Conservation (phyloP, 2,888 invertebrate species). For the Neoaliturus tenellus region DNA sequence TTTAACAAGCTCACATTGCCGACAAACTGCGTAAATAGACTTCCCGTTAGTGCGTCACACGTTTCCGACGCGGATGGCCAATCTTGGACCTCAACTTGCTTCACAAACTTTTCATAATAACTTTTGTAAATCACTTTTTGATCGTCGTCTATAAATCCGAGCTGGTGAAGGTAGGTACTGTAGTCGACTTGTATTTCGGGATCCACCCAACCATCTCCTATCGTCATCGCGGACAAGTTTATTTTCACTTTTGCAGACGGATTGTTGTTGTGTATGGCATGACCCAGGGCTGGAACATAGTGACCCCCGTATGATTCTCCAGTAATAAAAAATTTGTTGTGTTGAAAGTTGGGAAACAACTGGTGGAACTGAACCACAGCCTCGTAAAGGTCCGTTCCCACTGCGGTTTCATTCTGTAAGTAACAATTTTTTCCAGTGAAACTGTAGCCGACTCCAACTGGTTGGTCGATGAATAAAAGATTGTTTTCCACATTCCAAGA, state of each 20-base stretch:
- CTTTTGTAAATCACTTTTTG: background rate
- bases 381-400: slow-evolving; percentile 73
- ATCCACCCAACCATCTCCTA: slow-evolving; percentile 89
- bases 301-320: slow-evolving; percentile 94
- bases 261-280: slow-evolving; percentile 82
- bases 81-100: slow-evolving; percentile 79
- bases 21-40: background rate
- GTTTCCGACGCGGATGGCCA: slow-evolving; percentile 77
- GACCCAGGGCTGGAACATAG: slow-evolving; percentile 85
- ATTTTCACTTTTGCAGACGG: slow-evolving; percentile 78
- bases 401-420: slow-evolving; percentile 73
- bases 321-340: slow-evolving; percentile 88
- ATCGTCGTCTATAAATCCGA: slow-evolving; percentile 77
- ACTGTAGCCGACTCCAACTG: slow-evolving; percentile 80
- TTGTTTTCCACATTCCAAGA: slow-evolving; percentile 78
- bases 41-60: background rate
- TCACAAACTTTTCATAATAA: slow-evolving; percentile 64
- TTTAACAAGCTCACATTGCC: background rate
- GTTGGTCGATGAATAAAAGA: slow-evolving; percentile 80
- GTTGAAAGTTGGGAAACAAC: slow-evolving; percentile 84
- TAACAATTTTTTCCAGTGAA: slow-evolving; percentile 76
- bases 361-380: slow-evolving; percentile 89
- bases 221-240: slow-evolving; percentile 83
- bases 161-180: slow-evolving; percentile 86
- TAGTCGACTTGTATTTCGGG: slow-evolving; percentile 86